Conservation (phyloP, 2,888 invertebrate genomes). For the Melanotus villosus region DNA sequence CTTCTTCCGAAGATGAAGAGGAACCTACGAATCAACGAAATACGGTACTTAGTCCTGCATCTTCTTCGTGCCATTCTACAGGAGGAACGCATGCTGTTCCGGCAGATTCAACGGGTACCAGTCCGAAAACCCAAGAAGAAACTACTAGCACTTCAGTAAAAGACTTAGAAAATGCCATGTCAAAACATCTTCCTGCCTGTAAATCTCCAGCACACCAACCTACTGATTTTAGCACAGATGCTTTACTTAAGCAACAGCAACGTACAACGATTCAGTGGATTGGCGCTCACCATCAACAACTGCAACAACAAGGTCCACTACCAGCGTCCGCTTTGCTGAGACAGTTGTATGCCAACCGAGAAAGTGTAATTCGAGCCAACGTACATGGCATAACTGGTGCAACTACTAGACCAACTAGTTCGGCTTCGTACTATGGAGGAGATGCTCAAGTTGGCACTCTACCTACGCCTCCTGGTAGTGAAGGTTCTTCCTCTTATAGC, state of each 20-base stretch:
- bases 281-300: conserved; percentile 83
- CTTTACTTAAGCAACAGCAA: conserved; percentile 86
- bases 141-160: conserved; percentile 79
- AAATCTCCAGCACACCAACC: conserved; percentile 78
- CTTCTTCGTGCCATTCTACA: conserved; percentile 77
- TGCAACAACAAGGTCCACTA: conserved; percentile 72
- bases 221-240: conserved; percentile 91
- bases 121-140: conserved; percentile 69
- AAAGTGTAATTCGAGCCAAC: conserved; percentile 95
- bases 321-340: conserved; percentile 92
- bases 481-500: conserved; percentile 81
- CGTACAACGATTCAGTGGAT: conserved; percentile 94
- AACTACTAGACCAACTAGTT: conserved; percentile 59
- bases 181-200: conserved; percentile 86
- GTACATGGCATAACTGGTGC: conserved; percentile 74
- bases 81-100: conserved; percentile 71
- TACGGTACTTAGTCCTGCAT: conserved; percentile 73
- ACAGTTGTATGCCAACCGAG: conserved; percentile 93
- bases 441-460: conserved; percentile 81
- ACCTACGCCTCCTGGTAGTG: conserved; percentile 93
- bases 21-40: conserved; percentile 63
- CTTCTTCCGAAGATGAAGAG: conserved; percentile 70
- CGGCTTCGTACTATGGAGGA: conserved; percentile 67
- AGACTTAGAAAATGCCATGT: conserved; percentile 96
- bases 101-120: conserved; percentile 63